phyloP scores from a whole-genome alignment of 2,888 invertebrate genomes.

The Thymelicus sylvestris region DNA sequence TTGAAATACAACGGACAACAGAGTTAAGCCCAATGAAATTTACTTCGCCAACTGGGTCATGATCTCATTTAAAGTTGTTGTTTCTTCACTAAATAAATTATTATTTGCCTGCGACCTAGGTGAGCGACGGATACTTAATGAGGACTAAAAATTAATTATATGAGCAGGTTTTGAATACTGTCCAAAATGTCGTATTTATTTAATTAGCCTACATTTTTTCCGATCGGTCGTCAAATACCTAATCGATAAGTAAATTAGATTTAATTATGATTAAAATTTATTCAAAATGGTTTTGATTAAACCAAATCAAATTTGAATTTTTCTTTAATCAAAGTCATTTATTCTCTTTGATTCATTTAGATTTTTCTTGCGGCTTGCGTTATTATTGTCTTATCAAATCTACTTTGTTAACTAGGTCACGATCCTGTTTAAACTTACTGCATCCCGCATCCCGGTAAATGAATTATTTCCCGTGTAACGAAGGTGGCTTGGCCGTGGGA shows the following conservation, averaged over 20 bases:
- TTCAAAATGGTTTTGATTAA: too few species aligned
- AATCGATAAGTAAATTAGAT: too few species aligned
- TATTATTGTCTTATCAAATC: neutral
- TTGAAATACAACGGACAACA: too few species aligned
- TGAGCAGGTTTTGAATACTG: too few species aligned
- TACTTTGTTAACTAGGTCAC: slow-evolving; percentile 53
- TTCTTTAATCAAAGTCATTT: slow-evolving; percentile 48
- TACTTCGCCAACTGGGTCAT: slow-evolving; percentile 52
- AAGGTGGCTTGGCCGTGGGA: slow-evolving; percentile 69
- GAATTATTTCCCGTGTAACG: slow-evolving; percentile 71
- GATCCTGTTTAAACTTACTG: slow-evolving; percentile 52
- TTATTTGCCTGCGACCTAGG: slow-evolving; percentile 54
- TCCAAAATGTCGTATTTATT: too few species aligned
- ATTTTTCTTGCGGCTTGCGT: neutral
- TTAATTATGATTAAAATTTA: too few species aligned
- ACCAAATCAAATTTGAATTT: too few species aligned
- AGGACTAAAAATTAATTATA: too few species aligned
- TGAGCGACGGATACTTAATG: too few species aligned
- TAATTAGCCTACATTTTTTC: too few species aligned
- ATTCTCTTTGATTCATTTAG: slow-evolving; percentile 44
- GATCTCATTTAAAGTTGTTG: slow-evolving; percentile 50
- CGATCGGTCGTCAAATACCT: too few species aligned
- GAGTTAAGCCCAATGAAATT: neutral
- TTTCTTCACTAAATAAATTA: slow-evolving; percentile 68
- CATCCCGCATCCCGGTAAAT: slow-evolving; percentile 59